phyloP scores from a whole-genome alignment of 2,888 invertebrate species.

The Chaetogeoica ovagalla region DNA sequence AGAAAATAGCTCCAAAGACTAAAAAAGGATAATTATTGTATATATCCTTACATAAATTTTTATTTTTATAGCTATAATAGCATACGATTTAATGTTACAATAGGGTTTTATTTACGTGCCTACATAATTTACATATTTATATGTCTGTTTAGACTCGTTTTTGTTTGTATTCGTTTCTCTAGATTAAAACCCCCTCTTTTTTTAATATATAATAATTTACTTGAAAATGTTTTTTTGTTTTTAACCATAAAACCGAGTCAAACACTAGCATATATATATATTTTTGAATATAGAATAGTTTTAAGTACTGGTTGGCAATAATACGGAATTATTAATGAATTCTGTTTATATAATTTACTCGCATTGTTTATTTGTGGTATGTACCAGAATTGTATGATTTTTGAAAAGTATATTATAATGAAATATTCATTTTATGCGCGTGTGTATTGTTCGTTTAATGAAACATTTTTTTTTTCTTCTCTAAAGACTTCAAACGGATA shows the following conservation, averaged over 20 bases:
- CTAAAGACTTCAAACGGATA: too few species aligned
- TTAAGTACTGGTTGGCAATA: constrained; percentile 14
- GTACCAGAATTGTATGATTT: too few species aligned
- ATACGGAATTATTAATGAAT: neutral
- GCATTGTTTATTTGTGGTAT: neutral
- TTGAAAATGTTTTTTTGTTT: constrained; percentile 8
- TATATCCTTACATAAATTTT: neutral
- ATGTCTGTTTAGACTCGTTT: constrained; percentile 28
- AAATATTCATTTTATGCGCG: neutral
- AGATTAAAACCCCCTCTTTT: constrained; percentile 2
- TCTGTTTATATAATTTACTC: neutral
- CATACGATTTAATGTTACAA: constrained; percentile 1
- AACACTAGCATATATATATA: constrained; percentile 25
- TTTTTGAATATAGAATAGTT: constrained; percentile 13
- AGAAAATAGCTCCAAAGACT: constrained; percentile 52
- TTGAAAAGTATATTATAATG: neutral
- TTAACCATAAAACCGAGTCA: constrained; percentile 13
- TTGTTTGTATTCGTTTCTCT: constrained; percentile 9
- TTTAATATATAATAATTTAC: constrained; percentile 15
- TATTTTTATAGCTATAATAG: constrained; percentile 11
- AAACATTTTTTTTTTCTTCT: too few species aligned
- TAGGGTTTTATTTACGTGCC: neutral
- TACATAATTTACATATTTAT: neutral
- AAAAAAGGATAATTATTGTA: constrained; percentile 24
- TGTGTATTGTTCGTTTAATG: too few species aligned